A percentile compares a stretch with the other conserved stretches of the same genome.
phyloP scores from a whole-genome alignment of 2,113 vertebrate species.

The Rafetus swinhoei region DNA sequence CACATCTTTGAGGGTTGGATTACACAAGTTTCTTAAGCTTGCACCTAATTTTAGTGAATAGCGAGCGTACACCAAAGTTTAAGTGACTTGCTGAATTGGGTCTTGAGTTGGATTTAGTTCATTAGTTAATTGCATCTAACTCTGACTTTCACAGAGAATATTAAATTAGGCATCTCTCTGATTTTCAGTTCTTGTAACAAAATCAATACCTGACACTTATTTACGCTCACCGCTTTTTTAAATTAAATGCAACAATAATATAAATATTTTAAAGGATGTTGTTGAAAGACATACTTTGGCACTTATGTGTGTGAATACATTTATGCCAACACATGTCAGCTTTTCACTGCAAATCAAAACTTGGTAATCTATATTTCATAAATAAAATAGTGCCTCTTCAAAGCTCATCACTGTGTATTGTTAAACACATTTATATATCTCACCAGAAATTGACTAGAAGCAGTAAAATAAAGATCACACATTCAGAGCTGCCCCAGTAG shows the following conservation, averaged over 20 bases:
- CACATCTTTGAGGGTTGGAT: not conserved
- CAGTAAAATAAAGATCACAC: not conserved
- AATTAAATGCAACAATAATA: not conserved
- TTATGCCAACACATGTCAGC: not conserved
- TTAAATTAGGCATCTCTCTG: not conserved
- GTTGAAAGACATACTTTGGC: accelerated
- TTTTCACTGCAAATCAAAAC: not conserved
- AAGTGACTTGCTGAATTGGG: not conserved
- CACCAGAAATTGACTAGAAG: not conserved
- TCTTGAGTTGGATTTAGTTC: not conserved
- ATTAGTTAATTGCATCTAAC: not conserved
- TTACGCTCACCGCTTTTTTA: not conserved
- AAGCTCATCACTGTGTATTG: not conserved
- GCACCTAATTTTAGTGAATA: not conserved
- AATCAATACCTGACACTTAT: not conserved
- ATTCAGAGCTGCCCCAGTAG: not conserved
- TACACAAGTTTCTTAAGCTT: not conserved
- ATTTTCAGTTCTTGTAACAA: not conserved
- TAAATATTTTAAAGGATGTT: not conserved
- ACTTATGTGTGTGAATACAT: not conserved
- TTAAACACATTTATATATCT: not conserved
- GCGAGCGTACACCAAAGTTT: not conserved
- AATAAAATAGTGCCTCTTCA: not conserved
- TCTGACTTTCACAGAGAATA: not conserved
- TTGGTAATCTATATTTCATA: not conserved